These are phyloP conservation scores for Phaonia tiefii DNA, from an alignment of 2,888 invertebrate genomes.

Conservation along the genomic window DNA sequence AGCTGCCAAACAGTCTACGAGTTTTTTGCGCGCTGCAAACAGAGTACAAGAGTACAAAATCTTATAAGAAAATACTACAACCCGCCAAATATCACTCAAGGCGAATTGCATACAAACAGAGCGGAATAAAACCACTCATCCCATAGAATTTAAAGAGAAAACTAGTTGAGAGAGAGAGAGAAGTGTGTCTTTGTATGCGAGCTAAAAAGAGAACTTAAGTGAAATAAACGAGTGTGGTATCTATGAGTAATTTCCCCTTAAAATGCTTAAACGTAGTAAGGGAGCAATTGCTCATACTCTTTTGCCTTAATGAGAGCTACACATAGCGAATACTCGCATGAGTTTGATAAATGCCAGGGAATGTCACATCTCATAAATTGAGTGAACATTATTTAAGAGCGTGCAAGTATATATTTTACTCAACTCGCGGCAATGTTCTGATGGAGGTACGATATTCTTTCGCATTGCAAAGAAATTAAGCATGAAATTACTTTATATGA, in stretches of 20 bases:
- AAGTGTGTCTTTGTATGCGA: too few relatives aligned
- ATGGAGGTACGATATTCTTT: not conserved
- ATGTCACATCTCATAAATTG: constrained; percentile 37
- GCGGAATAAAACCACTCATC: too few relatives aligned
- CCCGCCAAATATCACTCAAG: constrained; percentile 38
- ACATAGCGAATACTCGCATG: not conserved
- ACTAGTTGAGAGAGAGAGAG: not conserved
- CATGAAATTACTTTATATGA: constrained; percentile 2
- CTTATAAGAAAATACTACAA: constrained; percentile 29
- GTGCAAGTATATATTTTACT: too few relatives aligned
- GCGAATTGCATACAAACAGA: constrained; percentile 42
- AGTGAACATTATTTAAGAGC: constrained; percentile 12
- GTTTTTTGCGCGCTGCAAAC: not conserved
- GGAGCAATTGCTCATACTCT: not conserved
- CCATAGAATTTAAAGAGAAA: constrained; percentile 36
- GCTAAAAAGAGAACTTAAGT: not conserved
- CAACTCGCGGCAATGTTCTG: too few relatives aligned
- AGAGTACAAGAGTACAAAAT: too few relatives aligned
- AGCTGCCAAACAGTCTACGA: constrained; percentile 70
- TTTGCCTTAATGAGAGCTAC: constrained; percentile 2
- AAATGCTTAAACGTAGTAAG: not conserved
- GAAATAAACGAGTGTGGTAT: too few relatives aligned
- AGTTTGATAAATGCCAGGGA: too few relatives aligned
- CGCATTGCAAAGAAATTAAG: too few relatives aligned
- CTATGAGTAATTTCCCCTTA: constrained; percentile 56